phyloP scores from a whole-genome alignment of 2,113 vertebrate genomes.

The Numenius arquata region DNA sequence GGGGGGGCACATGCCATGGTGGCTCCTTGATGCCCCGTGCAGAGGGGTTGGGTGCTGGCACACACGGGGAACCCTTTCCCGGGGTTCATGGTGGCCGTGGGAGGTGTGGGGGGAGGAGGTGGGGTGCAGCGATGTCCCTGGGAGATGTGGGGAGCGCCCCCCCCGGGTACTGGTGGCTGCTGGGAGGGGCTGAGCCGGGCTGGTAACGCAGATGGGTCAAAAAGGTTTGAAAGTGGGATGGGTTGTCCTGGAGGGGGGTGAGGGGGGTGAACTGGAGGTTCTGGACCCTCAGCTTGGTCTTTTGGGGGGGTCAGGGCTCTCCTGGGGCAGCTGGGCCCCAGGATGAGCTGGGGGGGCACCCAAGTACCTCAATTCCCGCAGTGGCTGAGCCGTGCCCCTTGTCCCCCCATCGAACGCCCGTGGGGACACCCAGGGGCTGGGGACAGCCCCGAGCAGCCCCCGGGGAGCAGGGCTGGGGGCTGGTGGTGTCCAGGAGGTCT shows the following conservation, averaged over 20 bases:
- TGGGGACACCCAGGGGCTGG: rapidly evolving
- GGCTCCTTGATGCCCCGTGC: neutral
- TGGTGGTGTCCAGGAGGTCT: neutral
- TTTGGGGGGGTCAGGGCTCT: neutral
- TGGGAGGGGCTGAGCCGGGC: neutral
- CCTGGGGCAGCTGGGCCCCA: too few species aligned
- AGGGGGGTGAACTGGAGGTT: neutral
- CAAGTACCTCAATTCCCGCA: rapidly evolving
- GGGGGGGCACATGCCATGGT: rapidly evolving
- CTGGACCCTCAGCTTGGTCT: neutral
- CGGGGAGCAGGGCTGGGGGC: neutral
- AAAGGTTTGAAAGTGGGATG: neutral
- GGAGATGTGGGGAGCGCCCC: neutral
- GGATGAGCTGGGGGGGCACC: neutral
- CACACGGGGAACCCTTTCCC: neutral
- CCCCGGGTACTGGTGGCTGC: neutral
- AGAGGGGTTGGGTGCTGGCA: neutral
- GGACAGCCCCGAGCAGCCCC: neutral
- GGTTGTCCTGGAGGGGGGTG: neutral
- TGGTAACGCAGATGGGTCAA: neutral
- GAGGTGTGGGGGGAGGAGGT: neutral
- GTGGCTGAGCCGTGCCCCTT: neutral
- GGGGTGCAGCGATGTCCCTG: neutral
- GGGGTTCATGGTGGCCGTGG: rapidly evolving
- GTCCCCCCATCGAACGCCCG: rapidly evolving